Evolutionary conservation across 2,888 invertebrate genomes (phyloP).

Genomic region (Dione juno): DNA sequence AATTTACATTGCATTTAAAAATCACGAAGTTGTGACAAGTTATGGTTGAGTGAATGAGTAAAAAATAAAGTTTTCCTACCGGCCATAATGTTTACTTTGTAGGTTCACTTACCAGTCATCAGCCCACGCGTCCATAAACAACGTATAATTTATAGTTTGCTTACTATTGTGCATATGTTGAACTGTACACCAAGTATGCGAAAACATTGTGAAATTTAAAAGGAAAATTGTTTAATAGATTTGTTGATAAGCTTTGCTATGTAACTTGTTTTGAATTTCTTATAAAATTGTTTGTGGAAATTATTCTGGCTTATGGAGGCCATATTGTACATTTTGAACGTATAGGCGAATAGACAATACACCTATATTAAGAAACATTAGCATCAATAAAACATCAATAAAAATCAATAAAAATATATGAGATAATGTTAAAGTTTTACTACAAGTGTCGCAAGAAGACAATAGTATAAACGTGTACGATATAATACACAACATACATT

Average conservation of each 20-base stretch:
- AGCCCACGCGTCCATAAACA: slow-evolving; percentile 30
- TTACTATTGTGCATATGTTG: slow-evolving; percentile 24
- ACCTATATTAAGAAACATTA: too few relatives aligned
- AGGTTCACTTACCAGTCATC: slow-evolving; percentile 26
- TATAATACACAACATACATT: slow-evolving; percentile 58
- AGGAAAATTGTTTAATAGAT: slow-evolving; percentile 20
- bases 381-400: too few relatives aligned
- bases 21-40: slow-evolving; percentile 19
- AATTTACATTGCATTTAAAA: slow-evolving; percentile 22
- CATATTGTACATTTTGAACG: background rate
- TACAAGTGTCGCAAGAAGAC: slow-evolving; percentile 35
- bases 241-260: background rate
- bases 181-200: background rate
- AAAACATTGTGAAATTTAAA: slow-evolving; percentile 17
- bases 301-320: background rate
- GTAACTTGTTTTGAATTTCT: slow-evolving; percentile 4
- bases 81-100: slow-evolving; percentile 24
- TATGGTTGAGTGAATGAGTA: slow-evolving; percentile 9
- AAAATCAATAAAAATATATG: slow-evolving; percentile 3
- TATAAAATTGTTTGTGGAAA: background rate
- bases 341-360: background rate
- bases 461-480: slow-evolving; percentile 42
- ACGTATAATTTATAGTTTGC: slow-evolving; percentile 31
- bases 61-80: slow-evolving; percentile 20
- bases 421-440: slow-evolving; percentile 5